Evolutionary conservation across 2,888 invertebrate species (phyloP).

Genomic region (Platycnemis pennipes): DNA sequence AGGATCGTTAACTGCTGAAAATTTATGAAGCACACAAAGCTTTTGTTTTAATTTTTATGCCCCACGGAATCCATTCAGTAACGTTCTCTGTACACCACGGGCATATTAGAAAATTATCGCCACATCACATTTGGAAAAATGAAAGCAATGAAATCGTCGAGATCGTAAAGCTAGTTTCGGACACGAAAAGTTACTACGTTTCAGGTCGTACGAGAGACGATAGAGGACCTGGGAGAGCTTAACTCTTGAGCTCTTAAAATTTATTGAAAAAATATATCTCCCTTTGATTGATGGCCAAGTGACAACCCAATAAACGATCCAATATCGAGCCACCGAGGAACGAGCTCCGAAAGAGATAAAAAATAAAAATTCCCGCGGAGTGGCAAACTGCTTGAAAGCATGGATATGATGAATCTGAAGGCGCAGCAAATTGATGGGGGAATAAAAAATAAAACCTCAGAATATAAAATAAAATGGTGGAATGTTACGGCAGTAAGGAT

Average conservation of each 20-base stretch:
- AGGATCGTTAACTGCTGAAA: background rate
- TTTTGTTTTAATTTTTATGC: background rate
- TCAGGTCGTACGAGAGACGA: background rate
- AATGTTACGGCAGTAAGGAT: background rate
- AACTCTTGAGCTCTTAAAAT: constrained; percentile 29
- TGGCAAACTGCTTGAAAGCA: constrained; percentile 30
- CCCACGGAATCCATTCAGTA: background rate
- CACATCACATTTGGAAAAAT: background rate
- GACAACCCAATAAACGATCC: constrained; percentile 52
- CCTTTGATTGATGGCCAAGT: constrained; percentile 37
- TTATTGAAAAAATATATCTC: constrained; percentile 35
- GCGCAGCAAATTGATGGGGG: constrained; percentile 26
- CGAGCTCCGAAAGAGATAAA: constrained; percentile 10
- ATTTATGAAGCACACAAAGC: background rate
- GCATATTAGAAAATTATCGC: background rate
- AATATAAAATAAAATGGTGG: background rate
- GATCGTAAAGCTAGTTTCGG: background rate
- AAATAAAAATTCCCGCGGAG: constrained; percentile 10
- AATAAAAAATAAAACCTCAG: background rate
- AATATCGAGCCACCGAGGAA: constrained; percentile 15
- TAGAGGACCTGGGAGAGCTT: background rate
- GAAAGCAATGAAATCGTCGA: background rate
- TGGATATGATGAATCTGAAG: constrained; percentile 42
- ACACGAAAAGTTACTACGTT: constrained; percentile 25
- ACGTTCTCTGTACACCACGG: background rate